Evolutionary conservation across 2,888 invertebrate species (phyloP).

Genomic region (Cancer borealis): DNA sequence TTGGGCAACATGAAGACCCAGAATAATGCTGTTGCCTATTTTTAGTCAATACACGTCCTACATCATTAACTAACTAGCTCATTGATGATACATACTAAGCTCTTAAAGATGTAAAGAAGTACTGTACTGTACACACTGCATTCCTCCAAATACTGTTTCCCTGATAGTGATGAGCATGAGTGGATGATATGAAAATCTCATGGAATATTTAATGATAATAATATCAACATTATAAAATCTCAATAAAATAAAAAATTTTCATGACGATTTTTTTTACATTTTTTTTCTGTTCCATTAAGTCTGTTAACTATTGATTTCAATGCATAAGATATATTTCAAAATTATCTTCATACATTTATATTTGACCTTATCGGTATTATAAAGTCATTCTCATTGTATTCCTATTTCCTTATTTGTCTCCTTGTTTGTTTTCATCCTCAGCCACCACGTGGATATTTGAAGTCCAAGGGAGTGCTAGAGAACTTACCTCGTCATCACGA

Average conservation of each 20-base stretch:
- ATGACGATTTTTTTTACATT: neutral
- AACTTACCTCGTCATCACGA: neutral
- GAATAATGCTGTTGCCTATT: neutral
- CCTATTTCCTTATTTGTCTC: neutral
- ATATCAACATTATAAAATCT: neutral
- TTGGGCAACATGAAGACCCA: neutral
- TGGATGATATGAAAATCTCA: too few relatives aligned
- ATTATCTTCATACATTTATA: too few relatives aligned
- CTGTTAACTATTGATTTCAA: neutral
- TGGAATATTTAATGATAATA: neutral
- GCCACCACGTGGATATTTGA: neutral
- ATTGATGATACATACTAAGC: neutral
- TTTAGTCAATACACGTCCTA: neutral
- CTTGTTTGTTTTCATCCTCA: neutral
- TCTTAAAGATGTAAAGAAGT: neutral
- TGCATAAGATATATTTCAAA: too few relatives aligned
- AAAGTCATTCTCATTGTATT: neutral
- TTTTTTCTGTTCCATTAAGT: too few relatives aligned
- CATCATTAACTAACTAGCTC: neutral
- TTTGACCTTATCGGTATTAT: neutral
- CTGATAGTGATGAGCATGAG: too few relatives aligned
- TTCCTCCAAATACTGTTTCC: too few relatives aligned
- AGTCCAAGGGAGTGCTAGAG: neutral
- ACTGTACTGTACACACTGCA: neutral
- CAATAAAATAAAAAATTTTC: neutral